These are phyloP conservation scores for Hemicentrotus pulcherrimus DNA, from an alignment of 35 echinoderm and acorn worm species.

Conservation along the genomic window DNA sequence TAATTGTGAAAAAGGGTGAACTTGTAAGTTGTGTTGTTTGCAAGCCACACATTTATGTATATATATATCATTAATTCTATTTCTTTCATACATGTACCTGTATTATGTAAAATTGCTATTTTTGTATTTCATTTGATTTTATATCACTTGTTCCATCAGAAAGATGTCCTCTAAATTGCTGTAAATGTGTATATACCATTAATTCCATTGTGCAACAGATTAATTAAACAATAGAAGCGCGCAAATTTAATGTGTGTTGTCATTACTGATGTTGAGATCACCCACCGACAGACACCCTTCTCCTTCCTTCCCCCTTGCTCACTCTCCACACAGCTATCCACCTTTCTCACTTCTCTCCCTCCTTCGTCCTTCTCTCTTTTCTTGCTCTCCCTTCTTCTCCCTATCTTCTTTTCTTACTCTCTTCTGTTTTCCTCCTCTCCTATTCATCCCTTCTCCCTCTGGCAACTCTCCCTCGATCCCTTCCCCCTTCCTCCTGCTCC, in stretches of 20 bases:
- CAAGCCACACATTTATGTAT: background rate
- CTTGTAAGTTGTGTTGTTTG: background rate
- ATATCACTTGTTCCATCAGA: background rate
- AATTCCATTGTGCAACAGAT: constrained; percentile 17
- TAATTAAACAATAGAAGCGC: background rate
- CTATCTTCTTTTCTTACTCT: too few relatives aligned
- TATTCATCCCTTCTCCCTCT: too few relatives aligned
- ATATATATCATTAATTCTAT: constrained; percentile 6
- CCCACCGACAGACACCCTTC: too few relatives aligned
- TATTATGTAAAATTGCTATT: constrained; percentile 2
- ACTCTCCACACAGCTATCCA: too few relatives aligned
- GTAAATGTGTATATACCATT: constrained; percentile 13
- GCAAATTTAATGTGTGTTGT: background rate
- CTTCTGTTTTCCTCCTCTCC: too few relatives aligned
- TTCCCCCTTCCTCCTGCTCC: too few relatives aligned
- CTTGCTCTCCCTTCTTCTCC: too few relatives aligned
- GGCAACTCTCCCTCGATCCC: too few relatives aligned
- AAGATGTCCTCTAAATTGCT: background rate
- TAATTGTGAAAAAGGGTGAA: background rate
- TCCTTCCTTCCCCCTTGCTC: too few relatives aligned
- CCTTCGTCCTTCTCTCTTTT: too few relatives aligned
- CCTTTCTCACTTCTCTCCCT: too few relatives aligned
- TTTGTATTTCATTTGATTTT: background rate
- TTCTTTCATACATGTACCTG: background rate
- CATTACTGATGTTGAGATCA: background rate